A percentile compares a stretch with the other conserved stretches of the same genome.
phyloP scores from a whole-genome alignment of 2,888 invertebrate genomes.

The Dicycla oo region DNA sequence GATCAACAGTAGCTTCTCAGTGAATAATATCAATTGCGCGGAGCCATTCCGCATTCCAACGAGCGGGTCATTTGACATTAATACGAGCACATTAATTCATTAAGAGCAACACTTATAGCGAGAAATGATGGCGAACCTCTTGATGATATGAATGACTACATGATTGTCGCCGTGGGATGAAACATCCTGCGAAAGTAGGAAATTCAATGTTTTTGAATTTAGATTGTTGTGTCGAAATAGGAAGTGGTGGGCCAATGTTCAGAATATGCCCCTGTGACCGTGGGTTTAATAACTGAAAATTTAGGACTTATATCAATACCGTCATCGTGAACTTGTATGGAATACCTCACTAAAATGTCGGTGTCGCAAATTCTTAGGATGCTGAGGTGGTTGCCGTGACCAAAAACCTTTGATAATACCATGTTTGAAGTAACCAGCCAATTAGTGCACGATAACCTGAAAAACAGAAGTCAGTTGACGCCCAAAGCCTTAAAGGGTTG shows the following conservation, averaged over 20 bases:
- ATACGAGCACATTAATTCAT: constrained; percentile 83
- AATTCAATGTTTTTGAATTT: constrained; percentile 51
- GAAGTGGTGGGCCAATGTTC: constrained; percentile 17
- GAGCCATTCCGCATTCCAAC: constrained; percentile 88
- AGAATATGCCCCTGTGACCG: constrained; percentile 11
- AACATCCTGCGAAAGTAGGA: constrained; percentile 55
- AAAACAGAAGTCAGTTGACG: constrained; percentile 19
- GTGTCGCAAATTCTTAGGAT: background rate
- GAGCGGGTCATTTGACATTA: constrained; percentile 82
- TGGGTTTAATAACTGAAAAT: background rate
- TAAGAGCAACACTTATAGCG: constrained; percentile 68
- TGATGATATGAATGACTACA: constrained; percentile 56
- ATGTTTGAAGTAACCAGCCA: constrained; percentile 24
- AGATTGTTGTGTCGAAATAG: constrained; percentile 29
- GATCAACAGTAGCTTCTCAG: constrained; percentile 84
- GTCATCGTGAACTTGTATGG: background rate
- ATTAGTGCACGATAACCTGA: constrained; percentile 31
- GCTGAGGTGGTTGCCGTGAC: background rate
- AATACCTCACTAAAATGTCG: background rate
- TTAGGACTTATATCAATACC: background rate
- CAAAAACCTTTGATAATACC: constrained; percentile 18
- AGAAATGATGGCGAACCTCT: constrained; percentile 59
- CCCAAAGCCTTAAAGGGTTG: constrained; percentile 27
- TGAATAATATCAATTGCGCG: constrained; percentile 87
- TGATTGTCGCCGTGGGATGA: constrained; percentile 64